Conservation (phyloP, 2,797 vertebrate species). For the Lacerta bilineata region DNA sequence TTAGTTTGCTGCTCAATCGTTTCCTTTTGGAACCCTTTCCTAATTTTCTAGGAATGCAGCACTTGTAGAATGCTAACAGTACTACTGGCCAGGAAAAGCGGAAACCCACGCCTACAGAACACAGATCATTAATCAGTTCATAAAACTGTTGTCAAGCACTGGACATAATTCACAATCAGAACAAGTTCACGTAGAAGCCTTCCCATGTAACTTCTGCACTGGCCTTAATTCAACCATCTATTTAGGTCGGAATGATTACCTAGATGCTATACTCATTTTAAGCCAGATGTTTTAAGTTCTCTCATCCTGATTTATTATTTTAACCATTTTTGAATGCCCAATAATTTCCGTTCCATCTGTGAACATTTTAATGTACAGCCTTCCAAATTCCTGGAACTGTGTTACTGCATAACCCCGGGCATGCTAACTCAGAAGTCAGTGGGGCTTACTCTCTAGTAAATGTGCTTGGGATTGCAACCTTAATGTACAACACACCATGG, state of each 20-base stretch:
- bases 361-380: background rate
- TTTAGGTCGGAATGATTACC: constrained; percentile 17
- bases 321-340: background rate
- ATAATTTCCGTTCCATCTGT: background rate
- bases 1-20: constrained; percentile 34
- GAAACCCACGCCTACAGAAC: constrained; percentile 52
- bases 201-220: constrained; percentile 12
- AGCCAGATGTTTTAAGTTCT: fast-evolving
- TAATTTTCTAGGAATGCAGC: constrained; percentile 10
- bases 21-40: background rate
- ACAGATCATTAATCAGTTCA: constrained; percentile 44
- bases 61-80: constrained; percentile 37
- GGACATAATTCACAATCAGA: constrained; percentile 33
- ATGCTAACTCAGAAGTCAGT: background rate
- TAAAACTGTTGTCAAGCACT: constrained; percentile 51
- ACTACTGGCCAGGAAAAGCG: constrained; percentile 48
- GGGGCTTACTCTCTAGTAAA: background rate
- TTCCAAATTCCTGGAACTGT: background rate
- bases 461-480: background rate
- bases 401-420: background rate
- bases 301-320: constrained; percentile 16
- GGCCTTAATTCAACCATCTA: background rate
- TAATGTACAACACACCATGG: background rate
- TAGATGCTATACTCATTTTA: background rate
- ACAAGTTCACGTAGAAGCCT: constrained; percentile 30